phyloP scores from a whole-genome alignment of 1,140 invertebrate species.

The Cheumatopsyche charites region DNA sequence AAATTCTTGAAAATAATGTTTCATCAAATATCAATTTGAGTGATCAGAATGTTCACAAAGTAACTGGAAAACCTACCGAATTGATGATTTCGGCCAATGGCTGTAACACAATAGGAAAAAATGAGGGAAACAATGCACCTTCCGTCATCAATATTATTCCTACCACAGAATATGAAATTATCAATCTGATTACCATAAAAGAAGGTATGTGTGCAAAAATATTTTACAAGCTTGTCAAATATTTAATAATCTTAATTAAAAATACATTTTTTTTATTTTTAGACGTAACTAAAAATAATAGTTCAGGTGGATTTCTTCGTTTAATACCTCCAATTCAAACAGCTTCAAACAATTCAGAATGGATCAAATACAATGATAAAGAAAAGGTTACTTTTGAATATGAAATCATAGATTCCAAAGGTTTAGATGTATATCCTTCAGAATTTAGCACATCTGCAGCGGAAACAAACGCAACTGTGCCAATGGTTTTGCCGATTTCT shows the following conservation, averaged over 20 bases:
- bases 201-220: no score
- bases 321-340: neutral
- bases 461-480: constrained; percentile 1
- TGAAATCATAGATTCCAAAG: constrained; percentile 12
- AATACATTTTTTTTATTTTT: no score
- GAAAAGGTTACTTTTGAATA: neutral
- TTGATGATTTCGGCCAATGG: constrained; percentile 35
- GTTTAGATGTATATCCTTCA: constrained; percentile 10
- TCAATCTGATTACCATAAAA: no score
- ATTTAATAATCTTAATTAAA: no score
- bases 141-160: neutral
- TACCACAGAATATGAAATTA: neutral
- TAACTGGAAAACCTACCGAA: constrained; percentile 39
- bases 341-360: no score
- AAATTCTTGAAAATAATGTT: no score
- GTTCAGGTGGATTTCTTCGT: no score
- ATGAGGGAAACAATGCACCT: no score
- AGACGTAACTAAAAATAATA: no score
- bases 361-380: neutral
- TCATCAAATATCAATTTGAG: no score
- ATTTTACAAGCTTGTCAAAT: no score
- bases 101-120: no score
- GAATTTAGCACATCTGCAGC: neutral
- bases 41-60: neutral
- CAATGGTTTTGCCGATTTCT: neutral